Evolutionary conservation across 2,888 invertebrate genomes (phyloP).

Genomic region (Criorhina ranunculi): DNA sequence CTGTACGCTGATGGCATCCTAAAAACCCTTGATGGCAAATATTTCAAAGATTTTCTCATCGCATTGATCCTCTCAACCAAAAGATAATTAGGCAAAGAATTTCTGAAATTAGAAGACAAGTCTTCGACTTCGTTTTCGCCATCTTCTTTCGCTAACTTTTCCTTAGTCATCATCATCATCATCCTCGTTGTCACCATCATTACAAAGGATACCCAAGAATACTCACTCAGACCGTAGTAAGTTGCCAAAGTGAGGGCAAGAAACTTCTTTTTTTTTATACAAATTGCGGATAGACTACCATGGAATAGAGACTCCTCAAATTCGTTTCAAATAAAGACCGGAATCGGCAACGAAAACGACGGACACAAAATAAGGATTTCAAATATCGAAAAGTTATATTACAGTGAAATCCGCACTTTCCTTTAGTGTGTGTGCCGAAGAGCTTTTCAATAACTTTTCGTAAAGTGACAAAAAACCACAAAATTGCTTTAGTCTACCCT

Average conservation of each 20-base stretch:
- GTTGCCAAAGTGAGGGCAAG: neutral
- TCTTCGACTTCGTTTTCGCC: slow-evolving; percentile 1
- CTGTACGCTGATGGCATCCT: neutral
- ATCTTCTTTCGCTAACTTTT: too few species aligned
- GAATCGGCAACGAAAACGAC: slow-evolving; percentile 1
- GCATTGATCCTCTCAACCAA: slow-evolving; percentile 46
- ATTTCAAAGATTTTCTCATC: slow-evolving; percentile 6
- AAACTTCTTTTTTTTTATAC: slow-evolving; percentile 18
- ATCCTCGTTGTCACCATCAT: slow-evolving; percentile 11
- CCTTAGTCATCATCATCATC: slow-evolving; percentile 25
- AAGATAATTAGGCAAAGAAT: slow-evolving; percentile 51
- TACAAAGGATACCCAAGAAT: slow-evolving; percentile 10
- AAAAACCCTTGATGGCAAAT: neutral
- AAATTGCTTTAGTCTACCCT: slow-evolving; percentile 43
- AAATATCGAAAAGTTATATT: slow-evolving; percentile 57
- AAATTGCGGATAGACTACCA: slow-evolving; percentile 18
- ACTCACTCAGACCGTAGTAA: neutral
- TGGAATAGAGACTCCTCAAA: slow-evolving; percentile 3
- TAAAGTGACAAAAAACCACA: slow-evolving; percentile 48
- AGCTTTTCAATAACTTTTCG: slow-evolving; percentile 47
- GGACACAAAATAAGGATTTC: slow-evolving; percentile 33
- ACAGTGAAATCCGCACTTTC: slow-evolving; percentile 48
- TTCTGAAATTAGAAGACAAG: slow-evolving; percentile 37
- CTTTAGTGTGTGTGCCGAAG: neutral
- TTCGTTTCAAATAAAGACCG: neutral